phyloP scores from a whole-genome alignment of 2,797 vertebrate species.

The Gephyroberyx darwinii region DNA sequence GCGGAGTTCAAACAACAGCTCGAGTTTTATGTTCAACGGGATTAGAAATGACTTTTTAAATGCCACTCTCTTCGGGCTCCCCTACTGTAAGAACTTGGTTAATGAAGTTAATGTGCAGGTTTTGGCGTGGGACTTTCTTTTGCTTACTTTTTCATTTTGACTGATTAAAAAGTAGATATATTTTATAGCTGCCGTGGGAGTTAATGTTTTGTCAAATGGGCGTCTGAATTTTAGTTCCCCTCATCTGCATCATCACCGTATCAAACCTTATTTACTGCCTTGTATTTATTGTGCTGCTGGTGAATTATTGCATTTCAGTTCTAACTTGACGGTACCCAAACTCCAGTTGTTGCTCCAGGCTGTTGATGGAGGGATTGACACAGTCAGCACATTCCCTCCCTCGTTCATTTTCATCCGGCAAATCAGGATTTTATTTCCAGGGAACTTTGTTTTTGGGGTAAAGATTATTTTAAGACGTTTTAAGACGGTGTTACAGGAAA shows the following conservation, averaged over 20 bases:
- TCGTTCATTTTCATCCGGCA: conserved; percentile 11
- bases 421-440: conserved; percentile 21
- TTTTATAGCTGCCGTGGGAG: conserved; percentile 60
- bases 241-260: conserved; percentile 43
- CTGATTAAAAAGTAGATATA: conserved; percentile 69
- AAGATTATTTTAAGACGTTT: conserved; percentile 3
- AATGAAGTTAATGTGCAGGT: conserved; percentile 79
- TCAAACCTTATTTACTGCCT: conserved; percentile 37
- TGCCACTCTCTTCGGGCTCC: conserved; percentile 59
- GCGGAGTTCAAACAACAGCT: conserved; percentile 75
- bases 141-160: conserved; percentile 26
- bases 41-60: conserved; percentile 83
- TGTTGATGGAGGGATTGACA: conserved; percentile 53
- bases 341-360: conserved; percentile 13
- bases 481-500: conserved; percentile 3
- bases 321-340: conserved; percentile 36
- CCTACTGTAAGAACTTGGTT: conserved; percentile 72
- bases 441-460: conserved; percentile 25
- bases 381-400: conserved; percentile 42
- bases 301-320: conserved; percentile 43
- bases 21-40: conserved; percentile 77
- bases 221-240: conserved; percentile 40
- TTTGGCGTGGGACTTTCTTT: conserved; percentile 61
- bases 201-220: conserved; percentile 61
- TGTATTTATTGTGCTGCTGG: conserved; percentile 6